Evolutionary conservation across 1,140 invertebrate species (phyloP).

Genomic region (Cryptotermes secundus): DNA sequence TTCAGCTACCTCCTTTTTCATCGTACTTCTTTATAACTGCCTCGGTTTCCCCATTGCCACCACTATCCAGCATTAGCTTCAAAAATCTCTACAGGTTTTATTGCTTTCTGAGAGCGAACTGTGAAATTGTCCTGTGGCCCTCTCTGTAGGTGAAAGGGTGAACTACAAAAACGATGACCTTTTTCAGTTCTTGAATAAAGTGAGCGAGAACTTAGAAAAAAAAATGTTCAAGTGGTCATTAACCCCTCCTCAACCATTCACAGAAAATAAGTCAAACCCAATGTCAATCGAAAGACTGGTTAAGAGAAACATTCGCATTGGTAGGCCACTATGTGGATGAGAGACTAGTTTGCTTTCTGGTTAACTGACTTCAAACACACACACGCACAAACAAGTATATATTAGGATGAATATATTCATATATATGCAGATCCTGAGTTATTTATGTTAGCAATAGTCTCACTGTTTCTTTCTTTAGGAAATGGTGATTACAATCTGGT

Average conservation of each 20-base stretch:
- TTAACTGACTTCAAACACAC: no score
- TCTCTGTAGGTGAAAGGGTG: not conserved
- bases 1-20: not conserved
- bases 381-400: no score
- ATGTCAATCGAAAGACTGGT: not conserved
- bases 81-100: not conserved
- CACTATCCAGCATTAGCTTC: not conserved
- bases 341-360: no score
- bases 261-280: not conserved
- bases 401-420: no score
- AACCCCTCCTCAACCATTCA: not conserved
- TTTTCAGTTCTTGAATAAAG: not conserved
- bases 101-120: not conserved
- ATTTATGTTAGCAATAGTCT: no score
- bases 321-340: no score
- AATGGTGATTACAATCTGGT: no score
- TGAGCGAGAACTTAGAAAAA: not conserved
- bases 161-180: slow-evolving; percentile 8
- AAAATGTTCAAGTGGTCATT: not conserved
- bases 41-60: not conserved
- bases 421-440: no score
- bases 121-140: not conserved
- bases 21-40: not conserved
- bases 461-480: no score
- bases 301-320: not conserved